Conservation (phyloP, 2,888 invertebrate genomes). For the Coenonympha glycerion region DNA sequence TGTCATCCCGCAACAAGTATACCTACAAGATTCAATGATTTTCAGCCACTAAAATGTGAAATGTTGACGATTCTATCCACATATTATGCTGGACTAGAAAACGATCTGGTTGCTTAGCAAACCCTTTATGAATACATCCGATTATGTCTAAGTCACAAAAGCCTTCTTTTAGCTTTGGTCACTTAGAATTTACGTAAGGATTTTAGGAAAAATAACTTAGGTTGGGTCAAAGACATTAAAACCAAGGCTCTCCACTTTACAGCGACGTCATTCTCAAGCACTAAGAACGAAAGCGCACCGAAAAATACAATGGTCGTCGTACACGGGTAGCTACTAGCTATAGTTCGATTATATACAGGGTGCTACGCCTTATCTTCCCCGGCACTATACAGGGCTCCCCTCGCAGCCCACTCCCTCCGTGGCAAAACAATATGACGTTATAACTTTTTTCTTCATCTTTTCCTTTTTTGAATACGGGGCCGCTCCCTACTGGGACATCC, state of each 20-base stretch:
- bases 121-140: no score
- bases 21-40: no score
- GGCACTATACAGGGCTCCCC: conserved; percentile 60
- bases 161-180: no score
- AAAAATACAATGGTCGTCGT: conserved; percentile 56
- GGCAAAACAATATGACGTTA: conserved; percentile 77
- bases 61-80: no score
- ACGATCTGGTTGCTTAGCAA: no score
- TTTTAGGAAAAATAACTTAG: no score
- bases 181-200: no score
- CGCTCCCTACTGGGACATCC: conserved; percentile 58
- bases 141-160: no score
- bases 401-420: conserved; percentile 51
- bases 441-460: conserved; percentile 73
- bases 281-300: conserved; percentile 52
- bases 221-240: no score
- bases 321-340: conserved; percentile 40
- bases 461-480: conserved; percentile 68
- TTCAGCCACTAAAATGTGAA: no score
- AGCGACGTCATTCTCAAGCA: conserved; percentile 43
- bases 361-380: conserved; percentile 65
- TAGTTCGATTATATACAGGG: conserved; percentile 44
- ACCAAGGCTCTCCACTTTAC: conserved; percentile 31
- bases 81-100: no score
- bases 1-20: no score